Conservation (phyloP, 2,113 vertebrate genomes). For the Quiscalus mexicanus region DNA sequence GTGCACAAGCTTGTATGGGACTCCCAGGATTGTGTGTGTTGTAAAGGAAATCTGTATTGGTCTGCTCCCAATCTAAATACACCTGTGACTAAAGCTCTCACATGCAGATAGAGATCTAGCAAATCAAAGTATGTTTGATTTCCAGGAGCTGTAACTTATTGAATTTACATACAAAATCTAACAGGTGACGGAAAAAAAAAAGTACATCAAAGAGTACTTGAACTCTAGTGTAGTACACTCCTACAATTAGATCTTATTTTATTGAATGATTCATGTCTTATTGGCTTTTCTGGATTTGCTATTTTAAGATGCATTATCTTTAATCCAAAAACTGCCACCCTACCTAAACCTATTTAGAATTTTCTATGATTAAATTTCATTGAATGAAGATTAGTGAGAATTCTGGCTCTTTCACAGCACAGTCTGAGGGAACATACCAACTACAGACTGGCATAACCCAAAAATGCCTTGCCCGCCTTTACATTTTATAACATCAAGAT, state of each 20-base stretch:
- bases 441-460: neutral
- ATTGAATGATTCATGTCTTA: neutral
- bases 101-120: neutral
- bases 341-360: slow-evolving; percentile 12
- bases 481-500: neutral
- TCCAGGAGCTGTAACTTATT: neutral
- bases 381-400: slow-evolving; percentile 19
- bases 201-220: neutral
- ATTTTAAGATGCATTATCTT: slow-evolving; percentile 29
- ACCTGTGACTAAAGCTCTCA: slow-evolving; percentile 4
- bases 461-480: neutral
- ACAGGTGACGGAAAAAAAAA: neutral
- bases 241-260: neutral
- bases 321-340: neutral
- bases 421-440: neutral
- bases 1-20: neutral
- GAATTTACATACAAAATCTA: slow-evolving; percentile 6
- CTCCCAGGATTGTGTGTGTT: neutral
- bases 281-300: neutral
- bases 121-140: neutral
- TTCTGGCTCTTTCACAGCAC: neutral
- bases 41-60: slow-evolving; percentile 11
- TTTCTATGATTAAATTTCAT: neutral
- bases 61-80: slow-evolving; percentile 24
- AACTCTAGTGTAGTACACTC: neutral